Evolutionary conservation across 2,797 vertebrate genomes (phyloP), one percentile per base, ranked within the genome.

Genomic region (Squalus acanthias): DNA sequence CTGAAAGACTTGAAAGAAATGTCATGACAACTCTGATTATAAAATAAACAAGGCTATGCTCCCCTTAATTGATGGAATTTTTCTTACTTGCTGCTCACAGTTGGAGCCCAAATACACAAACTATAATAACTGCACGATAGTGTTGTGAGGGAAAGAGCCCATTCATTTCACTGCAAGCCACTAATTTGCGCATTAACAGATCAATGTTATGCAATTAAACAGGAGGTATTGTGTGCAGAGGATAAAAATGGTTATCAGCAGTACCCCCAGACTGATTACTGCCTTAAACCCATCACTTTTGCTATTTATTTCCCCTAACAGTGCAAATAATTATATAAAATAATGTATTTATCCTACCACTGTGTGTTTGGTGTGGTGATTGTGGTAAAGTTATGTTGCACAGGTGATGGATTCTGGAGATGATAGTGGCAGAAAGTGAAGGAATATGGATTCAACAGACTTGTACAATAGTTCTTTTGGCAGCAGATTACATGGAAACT

Each of bases 91-190:
- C 63, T 93, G 5, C 22, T 93, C 39, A 12, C 63, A 93, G 65
- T 22, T 24, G 39, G n/a, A 46, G 91, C n/a, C n/a, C n/a, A 93
- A 93, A 24, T 69, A 67, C 2, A 46, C 63, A 67, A 46, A 39
- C 65, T 46, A 69, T 67, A 93, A 93, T 93, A 93, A 93, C 39
- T 93, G 8, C 20, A 69, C 17, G 39, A 69, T n/a, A 69, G 63
- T 69, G 65, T 69, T 93, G 6, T 93, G 65, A 69, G n/a, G 5
- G 65, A 93, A 46, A 39, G 33, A 67, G n/a, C 20, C 7, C 63
- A 67, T 67, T 93, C n/a, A 67, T 93, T 67, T 93, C 63, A 69
- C 63, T 69, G 63, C n/a, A 93, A 93, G 91, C 33, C 22, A 93
- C 60, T 39, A 93, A 93, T 46, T 39, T 93, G 9, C n/a, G 65